Conservation (phyloP, 1,140 invertebrate species). For the Littorina saxatilis region DNA sequence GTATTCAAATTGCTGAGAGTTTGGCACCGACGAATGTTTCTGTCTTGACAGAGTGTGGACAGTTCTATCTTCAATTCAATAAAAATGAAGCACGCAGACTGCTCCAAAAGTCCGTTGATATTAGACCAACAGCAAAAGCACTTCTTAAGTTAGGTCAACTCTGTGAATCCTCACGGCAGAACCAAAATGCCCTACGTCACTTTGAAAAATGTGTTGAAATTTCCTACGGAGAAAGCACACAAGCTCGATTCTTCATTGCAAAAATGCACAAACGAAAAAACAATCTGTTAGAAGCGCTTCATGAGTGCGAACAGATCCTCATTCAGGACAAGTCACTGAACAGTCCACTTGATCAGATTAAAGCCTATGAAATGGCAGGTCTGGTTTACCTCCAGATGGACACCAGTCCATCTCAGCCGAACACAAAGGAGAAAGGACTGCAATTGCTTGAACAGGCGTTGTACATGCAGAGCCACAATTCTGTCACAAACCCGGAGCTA, state of each 20-base stretch:
- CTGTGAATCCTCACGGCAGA: too few species aligned
- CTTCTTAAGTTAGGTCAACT: too few species aligned
- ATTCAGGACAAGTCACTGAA: not conserved
- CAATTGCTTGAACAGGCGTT: too few species aligned
- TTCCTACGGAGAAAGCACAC: not conserved
- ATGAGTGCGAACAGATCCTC: not conserved
- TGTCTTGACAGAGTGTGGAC: not conserved
- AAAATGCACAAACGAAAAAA: not conserved
- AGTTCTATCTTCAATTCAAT: too few species aligned
- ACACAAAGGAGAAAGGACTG: too few species aligned
- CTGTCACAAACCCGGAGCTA: too few species aligned
- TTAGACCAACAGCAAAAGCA: not conserved
- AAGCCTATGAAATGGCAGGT: not conserved
- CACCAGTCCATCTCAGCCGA: too few species aligned
- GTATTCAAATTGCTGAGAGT: too few species aligned
- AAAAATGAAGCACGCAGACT: not conserved
- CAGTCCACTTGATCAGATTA: not conserved
- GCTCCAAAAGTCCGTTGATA: not conserved
- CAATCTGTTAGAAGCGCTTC: not conserved
- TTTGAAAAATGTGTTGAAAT: not conserved
- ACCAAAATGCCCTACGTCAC: not conserved
- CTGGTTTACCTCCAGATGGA: too few species aligned
- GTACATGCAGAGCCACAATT: too few species aligned
- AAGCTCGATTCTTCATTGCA: not conserved
- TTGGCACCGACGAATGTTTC: not conserved